phyloP scores from a whole-genome alignment of 2,888 invertebrate species.

The Spatulosminthurus flaviceps region DNA sequence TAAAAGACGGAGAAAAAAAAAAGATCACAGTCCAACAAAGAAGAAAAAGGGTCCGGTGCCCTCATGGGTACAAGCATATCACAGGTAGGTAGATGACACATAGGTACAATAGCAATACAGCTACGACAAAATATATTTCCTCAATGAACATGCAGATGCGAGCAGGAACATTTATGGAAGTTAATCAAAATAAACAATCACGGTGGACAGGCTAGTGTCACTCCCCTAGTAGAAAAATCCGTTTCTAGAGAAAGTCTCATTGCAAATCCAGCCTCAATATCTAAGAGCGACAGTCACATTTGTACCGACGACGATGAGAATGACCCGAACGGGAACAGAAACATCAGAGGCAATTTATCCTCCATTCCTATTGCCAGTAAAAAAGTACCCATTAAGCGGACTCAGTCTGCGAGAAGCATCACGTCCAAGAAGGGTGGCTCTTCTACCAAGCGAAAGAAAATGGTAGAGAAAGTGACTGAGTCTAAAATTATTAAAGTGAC shows the following conservation, averaged over 20 bases:
- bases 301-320: too few relatives aligned
- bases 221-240: neutral
- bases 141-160: neutral
- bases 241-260: too few relatives aligned
- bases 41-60: conserved; percentile 28
- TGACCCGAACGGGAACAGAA: too few relatives aligned
- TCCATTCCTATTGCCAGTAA: too few relatives aligned
- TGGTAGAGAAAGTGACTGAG: too few relatives aligned
- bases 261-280: neutral
- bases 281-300: neutral
- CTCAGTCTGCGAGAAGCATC: too few relatives aligned
- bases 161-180: neutral
- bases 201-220: conserved; percentile 29
- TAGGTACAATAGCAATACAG: too few relatives aligned
- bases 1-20: neutral
- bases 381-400: too few relatives aligned
- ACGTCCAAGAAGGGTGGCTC: too few relatives aligned
- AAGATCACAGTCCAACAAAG: neutral
- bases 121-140: neutral
- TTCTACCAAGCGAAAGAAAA: too few relatives aligned
- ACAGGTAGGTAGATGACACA: conserved; percentile 2
- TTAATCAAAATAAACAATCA: conserved; percentile 12
- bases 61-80: conserved; percentile 38
- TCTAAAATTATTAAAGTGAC: too few relatives aligned
- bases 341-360: too few relatives aligned